These are phyloP conservation scores for Dasypolia templi DNA, from an alignment of 2,888 invertebrate species.

Conservation along the genomic window DNA sequence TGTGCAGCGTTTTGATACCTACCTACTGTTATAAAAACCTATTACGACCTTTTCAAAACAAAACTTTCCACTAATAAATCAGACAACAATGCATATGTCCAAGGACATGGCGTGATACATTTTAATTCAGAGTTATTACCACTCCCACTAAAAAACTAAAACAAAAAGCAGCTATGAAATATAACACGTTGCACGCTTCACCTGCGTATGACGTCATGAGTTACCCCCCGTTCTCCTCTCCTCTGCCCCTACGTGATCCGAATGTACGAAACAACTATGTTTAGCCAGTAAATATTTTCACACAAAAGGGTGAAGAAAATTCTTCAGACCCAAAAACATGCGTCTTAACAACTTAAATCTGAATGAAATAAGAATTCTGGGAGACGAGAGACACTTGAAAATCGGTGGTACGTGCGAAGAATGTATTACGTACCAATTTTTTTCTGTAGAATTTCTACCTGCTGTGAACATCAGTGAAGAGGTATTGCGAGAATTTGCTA, in stretches of 20 bases:
- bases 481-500: slow-evolving; percentile 44
- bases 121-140: slow-evolving; percentile 53
- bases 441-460: slow-evolving; percentile 52
- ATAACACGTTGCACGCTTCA: slow-evolving; percentile 56
- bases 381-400: slow-evolving; percentile 80
- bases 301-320: slow-evolving; percentile 46
- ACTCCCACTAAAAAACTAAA: slow-evolving; percentile 41
- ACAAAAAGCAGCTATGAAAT: slow-evolving; percentile 53
- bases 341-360: slow-evolving; percentile 71
- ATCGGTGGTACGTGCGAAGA: slow-evolving; percentile 81
- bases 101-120: slow-evolving; percentile 50
- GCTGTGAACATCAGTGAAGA: slow-evolving; percentile 40
- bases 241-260: slow-evolving; percentile 72
- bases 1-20: not conserved
- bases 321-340: slow-evolving; percentile 69
- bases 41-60: not conserved
- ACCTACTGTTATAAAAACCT: not conserved
- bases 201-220: slow-evolving; percentile 67
- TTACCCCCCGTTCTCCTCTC: slow-evolving; percentile 54
- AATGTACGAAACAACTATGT: slow-evolving; percentile 74
- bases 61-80: not conserved
- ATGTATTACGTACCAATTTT: slow-evolving; percentile 64
- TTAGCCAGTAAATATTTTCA: slow-evolving; percentile 84
- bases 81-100: slow-evolving; percentile 49
- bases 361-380: slow-evolving; percentile 77